These are phyloP conservation scores for Cheilosia vernalis DNA, from an alignment of 2,888 invertebrate genomes.

Conservation along the genomic window DNA sequence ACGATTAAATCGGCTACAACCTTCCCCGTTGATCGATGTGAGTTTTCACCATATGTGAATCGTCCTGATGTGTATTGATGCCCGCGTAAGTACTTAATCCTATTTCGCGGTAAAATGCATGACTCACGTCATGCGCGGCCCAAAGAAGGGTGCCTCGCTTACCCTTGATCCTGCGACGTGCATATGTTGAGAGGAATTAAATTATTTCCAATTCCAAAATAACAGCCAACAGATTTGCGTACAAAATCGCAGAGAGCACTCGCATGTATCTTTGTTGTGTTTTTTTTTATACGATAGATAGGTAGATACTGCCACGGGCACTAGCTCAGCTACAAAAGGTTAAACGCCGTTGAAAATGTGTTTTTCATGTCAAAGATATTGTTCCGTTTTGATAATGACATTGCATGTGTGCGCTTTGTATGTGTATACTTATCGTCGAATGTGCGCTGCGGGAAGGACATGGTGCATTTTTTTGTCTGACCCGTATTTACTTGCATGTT, in stretches of 20 bases:
- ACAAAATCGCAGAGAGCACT: conserved; percentile 17
- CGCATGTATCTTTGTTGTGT: conserved; percentile 10
- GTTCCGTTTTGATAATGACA: conserved; percentile 19
- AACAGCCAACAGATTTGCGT: conserved; percentile 24
- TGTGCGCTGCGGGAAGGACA: conserved; percentile 8
- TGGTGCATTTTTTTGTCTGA: background rate
- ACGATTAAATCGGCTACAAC: conserved; percentile 32
- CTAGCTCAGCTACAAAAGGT: conserved; percentile 46
- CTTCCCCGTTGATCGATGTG: conserved; percentile 1
- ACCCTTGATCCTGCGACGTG: conserved; percentile 44
- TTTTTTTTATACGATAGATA: background rate
- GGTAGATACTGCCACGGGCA: background rate
- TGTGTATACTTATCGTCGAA: background rate
- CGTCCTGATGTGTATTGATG: conserved; percentile 2
- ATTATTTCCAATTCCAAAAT: conserved; percentile 49
- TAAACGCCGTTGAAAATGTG: conserved; percentile 56
- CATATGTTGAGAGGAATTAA: conserved; percentile 63
- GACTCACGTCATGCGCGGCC: conserved; percentile 33
- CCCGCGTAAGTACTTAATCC: conserved; percentile 67
- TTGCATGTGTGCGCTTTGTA: conserved; percentile 6
- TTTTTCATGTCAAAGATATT: conserved; percentile 56
- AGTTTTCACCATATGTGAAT: conserved; percentile 19
- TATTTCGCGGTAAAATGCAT: conserved; percentile 70
- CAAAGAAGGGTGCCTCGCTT: background rate
- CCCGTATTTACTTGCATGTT: conserved; percentile 14